Percentiles rank a stretch among this genome's conserved stretches.
Conservation (phyloP, 2,888 invertebrate species). For the Adineta ricciae region DNA sequence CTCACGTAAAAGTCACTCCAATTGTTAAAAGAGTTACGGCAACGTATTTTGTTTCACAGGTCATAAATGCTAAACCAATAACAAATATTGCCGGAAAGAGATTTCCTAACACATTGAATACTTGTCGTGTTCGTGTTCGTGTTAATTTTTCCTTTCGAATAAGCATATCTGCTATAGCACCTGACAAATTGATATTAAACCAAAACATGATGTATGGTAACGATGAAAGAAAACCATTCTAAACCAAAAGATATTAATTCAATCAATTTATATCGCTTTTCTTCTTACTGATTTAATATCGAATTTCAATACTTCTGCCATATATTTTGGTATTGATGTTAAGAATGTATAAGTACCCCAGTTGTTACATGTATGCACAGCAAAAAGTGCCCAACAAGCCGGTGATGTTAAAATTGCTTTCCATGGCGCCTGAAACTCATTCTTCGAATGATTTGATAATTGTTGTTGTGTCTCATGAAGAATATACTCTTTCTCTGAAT, state of each 20-base stretch:
- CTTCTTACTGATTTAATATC: slow-evolving; percentile 34
- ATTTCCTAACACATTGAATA: slow-evolving; percentile 24
- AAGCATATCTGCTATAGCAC: slow-evolving; percentile 23
- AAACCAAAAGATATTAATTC: background rate
- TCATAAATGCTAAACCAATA: slow-evolving; percentile 30
- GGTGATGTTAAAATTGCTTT: slow-evolving; percentile 26
- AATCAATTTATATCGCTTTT: background rate
- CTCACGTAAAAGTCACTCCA: slow-evolving; percentile 31
- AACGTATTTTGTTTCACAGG: slow-evolving; percentile 26
- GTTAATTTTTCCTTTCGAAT: slow-evolving; percentile 13
- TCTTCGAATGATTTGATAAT: slow-evolving; percentile 21
- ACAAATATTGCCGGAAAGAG: slow-evolving; percentile 29
- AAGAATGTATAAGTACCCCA: slow-evolving; percentile 33
- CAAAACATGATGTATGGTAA: slow-evolving; percentile 32
- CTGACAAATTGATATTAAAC: slow-evolving; percentile 26
- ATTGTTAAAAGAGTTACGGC: slow-evolving; percentile 28
- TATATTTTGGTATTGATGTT: slow-evolving; percentile 32
- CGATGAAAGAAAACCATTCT: slow-evolving; percentile 34
- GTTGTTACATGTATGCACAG: slow-evolving; percentile 27
- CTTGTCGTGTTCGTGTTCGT: slow-evolving; percentile 23
- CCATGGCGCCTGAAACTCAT: slow-evolving; percentile 32
- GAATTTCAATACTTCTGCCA: slow-evolving; percentile 34
- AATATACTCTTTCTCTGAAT: slow-evolving; percentile 29
- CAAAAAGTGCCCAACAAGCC: slow-evolving; percentile 31
- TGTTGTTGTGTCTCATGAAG: background rate